Evolutionary conservation across 2,113 vertebrate genomes (phyloP).

Genomic region (Damaliscus lunatus): DNA sequence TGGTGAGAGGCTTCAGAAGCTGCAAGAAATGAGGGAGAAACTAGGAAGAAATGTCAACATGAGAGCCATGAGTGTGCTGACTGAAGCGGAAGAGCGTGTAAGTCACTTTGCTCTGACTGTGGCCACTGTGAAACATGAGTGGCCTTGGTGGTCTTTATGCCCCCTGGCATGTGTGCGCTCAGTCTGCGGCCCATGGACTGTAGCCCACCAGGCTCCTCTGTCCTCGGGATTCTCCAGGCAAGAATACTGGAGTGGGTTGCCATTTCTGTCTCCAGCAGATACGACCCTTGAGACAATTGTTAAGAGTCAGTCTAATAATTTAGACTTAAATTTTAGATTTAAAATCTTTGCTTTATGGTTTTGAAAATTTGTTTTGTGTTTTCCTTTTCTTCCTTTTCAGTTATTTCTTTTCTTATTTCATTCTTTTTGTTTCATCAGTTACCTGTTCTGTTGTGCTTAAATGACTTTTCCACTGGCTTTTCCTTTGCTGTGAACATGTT

Average conservation of each 20-base stretch:
- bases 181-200: neutral
- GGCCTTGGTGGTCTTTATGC: neutral
- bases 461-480: neutral
- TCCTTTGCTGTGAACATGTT: neutral
- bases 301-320: neutral
- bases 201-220: neutral
- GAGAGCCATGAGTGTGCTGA: conserved; percentile 90
- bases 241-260: neutral
- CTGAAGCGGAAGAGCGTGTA: conserved; percentile 92
- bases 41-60: conserved; percentile 90
- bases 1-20: conserved; percentile 86
- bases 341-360: neutral
- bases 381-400: neutral
- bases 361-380: neutral
- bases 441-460: neutral
- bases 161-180: neutral
- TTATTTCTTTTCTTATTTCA: neutral
- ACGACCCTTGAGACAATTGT: neutral
- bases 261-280: neutral
- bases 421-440: neutral
- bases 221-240: neutral
- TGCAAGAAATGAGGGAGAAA: conserved; percentile 87
- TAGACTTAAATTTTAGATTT: neutral
- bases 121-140: too few relatives aligned
- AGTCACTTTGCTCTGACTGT: neutral